Conservation (phyloP, 2,113 vertebrate species). For the Embiotoca jacksoni region DNA sequence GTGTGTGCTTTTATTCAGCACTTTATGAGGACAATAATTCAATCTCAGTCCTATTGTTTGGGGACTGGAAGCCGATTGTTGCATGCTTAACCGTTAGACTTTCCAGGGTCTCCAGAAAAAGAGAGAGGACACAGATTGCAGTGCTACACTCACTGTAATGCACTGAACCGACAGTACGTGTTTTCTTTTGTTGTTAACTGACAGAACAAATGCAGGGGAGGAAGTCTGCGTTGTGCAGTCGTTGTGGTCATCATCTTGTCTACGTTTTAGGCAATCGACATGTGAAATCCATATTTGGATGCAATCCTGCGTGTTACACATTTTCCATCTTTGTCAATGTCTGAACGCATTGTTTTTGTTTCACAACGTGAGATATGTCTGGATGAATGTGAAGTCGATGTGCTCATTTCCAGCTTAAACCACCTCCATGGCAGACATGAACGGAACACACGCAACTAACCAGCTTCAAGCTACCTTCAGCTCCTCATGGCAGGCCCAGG, state of each 20-base stretch:
- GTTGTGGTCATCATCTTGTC: constrained; percentile 18
- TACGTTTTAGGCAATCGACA: not conserved
- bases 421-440: constrained; percentile 16
- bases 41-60: not conserved
- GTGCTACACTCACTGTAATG: not conserved
- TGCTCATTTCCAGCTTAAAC: constrained; percentile 1
- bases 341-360: not conserved
- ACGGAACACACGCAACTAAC: constrained; percentile 15
- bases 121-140: not conserved
- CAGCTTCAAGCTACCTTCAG: not conserved
- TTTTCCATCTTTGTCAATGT: not conserved
- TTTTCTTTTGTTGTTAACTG: not conserved
- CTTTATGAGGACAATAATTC: not conserved
- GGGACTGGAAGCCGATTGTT: not conserved
- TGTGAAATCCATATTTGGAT: constrained; percentile 28
- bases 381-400: not conserved
- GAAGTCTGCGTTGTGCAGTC: constrained; percentile 27
- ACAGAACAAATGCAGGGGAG: not conserved
- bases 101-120: not conserved
- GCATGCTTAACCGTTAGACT: not conserved
- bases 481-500: constrained; percentile 15
- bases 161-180: not conserved
- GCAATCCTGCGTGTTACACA: not conserved
- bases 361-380: no score
- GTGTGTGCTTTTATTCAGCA: not conserved